Conservation (phyloP, 2,888 invertebrate genomes). For the Dryococelus australis region DNA sequence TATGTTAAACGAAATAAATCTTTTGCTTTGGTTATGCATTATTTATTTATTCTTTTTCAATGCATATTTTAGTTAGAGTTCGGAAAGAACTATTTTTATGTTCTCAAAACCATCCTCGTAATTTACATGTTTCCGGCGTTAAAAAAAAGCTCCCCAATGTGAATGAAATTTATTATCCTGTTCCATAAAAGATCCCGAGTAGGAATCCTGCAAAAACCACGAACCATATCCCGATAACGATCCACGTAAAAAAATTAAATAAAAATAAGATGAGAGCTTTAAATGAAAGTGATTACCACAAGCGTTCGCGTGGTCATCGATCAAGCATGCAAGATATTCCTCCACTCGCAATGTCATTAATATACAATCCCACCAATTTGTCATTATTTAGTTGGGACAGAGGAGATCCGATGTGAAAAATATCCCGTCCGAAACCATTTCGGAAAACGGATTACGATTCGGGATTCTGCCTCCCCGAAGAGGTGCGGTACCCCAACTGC, state of each 20-base stretch:
- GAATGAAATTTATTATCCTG: background rate
- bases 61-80: too few relatives aligned
- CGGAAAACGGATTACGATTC: background rate
- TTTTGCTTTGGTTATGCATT: too few relatives aligned
- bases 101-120: too few relatives aligned
- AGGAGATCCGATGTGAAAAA: background rate
- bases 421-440: constrained; percentile 16
- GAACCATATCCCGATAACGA: background rate
- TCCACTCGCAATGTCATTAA: background rate
- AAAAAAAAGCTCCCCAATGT: background rate
- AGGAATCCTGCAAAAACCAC: background rate
- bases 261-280: background rate
- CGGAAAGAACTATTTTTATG: too few relatives aligned
- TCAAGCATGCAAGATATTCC: background rate
- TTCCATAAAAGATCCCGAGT: background rate
- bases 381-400: constrained; percentile 1
- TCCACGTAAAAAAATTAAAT: background rate
- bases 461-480: background rate
- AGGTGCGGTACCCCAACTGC: background rate
- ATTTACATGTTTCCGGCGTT: too few relatives aligned
- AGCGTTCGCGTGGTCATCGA: background rate
- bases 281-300: too few relatives aligned
- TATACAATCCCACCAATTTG: background rate
- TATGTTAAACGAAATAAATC: too few relatives aligned
- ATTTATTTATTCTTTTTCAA: too few relatives aligned